These are phyloP conservation scores for Narcine bancroftii DNA, from an alignment of 2,113 vertebrate genomes.

Conservation along the genomic window DNA sequence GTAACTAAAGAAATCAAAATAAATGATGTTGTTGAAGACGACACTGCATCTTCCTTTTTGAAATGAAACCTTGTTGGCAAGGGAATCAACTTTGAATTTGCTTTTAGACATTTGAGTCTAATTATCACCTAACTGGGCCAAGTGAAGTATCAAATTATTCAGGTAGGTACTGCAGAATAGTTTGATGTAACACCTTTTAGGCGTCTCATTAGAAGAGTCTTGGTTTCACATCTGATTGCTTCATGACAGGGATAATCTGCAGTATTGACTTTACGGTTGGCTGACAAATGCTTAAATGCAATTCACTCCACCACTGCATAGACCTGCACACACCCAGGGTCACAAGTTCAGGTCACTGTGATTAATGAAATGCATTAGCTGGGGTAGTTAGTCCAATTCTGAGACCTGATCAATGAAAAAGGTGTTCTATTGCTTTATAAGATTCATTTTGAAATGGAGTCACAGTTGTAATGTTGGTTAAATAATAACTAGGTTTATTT, in stretches of 20 bases:
- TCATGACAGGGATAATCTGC: neutral
- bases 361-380: too few species aligned
- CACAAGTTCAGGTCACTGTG: neutral
- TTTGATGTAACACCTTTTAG: neutral
- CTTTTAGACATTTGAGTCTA: neutral
- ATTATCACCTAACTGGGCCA: neutral
- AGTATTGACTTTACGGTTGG: neutral
- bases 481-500: too few species aligned
- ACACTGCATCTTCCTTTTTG: neutral
- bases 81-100: neutral
- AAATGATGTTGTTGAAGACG: neutral
- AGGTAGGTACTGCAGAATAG: neutral
- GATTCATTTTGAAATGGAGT: too few species aligned
- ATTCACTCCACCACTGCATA: neutral
- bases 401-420: neutral
- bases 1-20: too few species aligned
- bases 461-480: too few species aligned
- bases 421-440: neutral
- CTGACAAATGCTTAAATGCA: neutral
- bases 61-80: neutral
- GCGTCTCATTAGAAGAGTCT: neutral
- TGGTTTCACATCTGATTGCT: neutral
- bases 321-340: neutral
- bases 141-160: neutral
- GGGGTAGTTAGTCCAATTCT: too few species aligned